These are phyloP conservation scores for Drosophila pseudotakahashii DNA, from an alignment of 2,888 invertebrate genomes.

Conservation along the genomic window DNA sequence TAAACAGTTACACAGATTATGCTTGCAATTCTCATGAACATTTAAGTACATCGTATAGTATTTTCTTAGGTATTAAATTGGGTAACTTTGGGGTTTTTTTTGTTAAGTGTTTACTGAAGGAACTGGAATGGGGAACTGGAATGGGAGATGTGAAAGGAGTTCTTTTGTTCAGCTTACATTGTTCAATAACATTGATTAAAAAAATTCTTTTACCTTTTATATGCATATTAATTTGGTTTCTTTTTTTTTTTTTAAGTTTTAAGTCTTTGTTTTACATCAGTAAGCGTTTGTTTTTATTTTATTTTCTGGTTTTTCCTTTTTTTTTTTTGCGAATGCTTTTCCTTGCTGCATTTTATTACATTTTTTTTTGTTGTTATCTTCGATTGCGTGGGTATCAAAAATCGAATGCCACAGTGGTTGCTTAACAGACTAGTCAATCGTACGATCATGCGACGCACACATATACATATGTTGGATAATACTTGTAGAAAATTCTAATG, in stretches of 20 bases:
- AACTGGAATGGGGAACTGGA: neutral
- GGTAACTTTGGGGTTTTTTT: neutral
- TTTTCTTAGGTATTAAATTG: slow-evolving; percentile 6
- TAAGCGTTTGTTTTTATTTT: slow-evolving; percentile 75
- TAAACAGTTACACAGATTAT: slow-evolving; percentile 43
- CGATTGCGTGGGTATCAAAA: slow-evolving; percentile 34
- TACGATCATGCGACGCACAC: slow-evolving; percentile 6
- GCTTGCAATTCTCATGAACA: slow-evolving; percentile 53
- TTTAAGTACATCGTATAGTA: slow-evolving; percentile 36
- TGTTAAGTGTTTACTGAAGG: slow-evolving; percentile 5
- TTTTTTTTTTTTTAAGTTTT: slow-evolving; percentile 47
- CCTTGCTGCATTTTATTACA: slow-evolving; percentile 14
- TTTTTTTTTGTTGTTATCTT: slow-evolving; percentile 10
- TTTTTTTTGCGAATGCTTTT: slow-evolving; percentile 15
- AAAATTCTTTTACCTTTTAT: slow-evolving; percentile 48
- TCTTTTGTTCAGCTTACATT: slow-evolving; percentile 38
- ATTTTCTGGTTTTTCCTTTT: slow-evolving; percentile 18
- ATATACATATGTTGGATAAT: slow-evolving; percentile 43
- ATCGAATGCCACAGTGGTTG: slow-evolving; percentile 40
- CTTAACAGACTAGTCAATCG: slow-evolving; percentile 11
- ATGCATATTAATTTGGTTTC: slow-evolving; percentile 14
- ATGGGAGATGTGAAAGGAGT: neutral
- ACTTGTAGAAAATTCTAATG: slow-evolving; percentile 63
- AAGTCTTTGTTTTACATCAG: slow-evolving; percentile 83
- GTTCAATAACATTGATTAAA: slow-evolving; percentile 50